These are phyloP conservation scores for Nasalis larvatus DNA, from an alignment of 2,113 vertebrate species.

Conservation along the genomic window DNA sequence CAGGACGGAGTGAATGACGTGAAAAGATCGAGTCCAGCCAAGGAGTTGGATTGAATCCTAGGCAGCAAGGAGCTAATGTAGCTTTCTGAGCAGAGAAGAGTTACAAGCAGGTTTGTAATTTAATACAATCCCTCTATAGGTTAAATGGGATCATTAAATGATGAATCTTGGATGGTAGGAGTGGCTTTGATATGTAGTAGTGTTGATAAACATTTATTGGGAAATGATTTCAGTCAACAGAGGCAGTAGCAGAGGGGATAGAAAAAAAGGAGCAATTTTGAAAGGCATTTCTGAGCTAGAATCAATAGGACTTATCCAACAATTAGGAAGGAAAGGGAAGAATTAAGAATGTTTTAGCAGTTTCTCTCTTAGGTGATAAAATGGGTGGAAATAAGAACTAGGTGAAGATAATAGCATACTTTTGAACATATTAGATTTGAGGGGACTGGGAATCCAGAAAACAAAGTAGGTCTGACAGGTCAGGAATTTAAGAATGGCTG, in stretches of 20 bases:
- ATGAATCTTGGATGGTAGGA: not conserved
- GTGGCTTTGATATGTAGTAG: not conserved
- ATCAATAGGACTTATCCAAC: not conserved
- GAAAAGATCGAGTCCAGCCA: not conserved
- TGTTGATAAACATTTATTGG: constrained; percentile 2
- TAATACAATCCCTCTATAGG: not conserved
- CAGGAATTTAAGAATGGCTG: not conserved
- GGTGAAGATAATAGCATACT: not conserved
- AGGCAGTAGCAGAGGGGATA: not conserved
- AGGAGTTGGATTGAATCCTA: not conserved
- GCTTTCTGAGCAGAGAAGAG: not conserved
- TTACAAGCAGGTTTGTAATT: not conserved
- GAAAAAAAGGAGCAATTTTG: not conserved
- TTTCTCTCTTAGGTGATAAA: not conserved
- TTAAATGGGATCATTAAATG: constrained; percentile 12
- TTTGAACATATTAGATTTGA: not conserved
- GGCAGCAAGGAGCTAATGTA: not conserved
- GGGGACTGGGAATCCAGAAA: not conserved
- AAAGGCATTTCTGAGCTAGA: not conserved
- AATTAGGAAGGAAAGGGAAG: not conserved
- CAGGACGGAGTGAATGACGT: not conserved
- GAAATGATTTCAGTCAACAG: not conserved
- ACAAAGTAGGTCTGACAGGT: not conserved
- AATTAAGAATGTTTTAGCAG: not conserved
- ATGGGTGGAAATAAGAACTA: not conserved